Base-by-base conservation (phyloP, 2,797 vertebrate genomes). In the Diceros bicornis region DNA sequence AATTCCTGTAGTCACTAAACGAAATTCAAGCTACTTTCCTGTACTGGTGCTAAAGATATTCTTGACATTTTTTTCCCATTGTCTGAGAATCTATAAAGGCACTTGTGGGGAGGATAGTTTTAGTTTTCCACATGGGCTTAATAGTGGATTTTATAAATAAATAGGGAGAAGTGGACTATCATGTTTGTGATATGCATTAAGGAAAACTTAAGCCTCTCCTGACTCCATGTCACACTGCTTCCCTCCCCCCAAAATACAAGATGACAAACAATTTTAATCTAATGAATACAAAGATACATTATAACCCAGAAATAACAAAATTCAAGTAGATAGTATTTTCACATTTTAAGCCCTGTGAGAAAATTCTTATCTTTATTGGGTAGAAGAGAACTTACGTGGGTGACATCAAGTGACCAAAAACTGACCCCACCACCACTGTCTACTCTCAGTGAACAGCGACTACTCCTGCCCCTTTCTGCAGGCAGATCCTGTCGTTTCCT, bases 171-270 rank as follows among this genome's bases (percentile, higher is more conserved):
- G 18, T 12, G 10, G 3, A 34, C 18, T 87, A 29, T 34, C 18
- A 10, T 66, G 59, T 41, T 72, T 71, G 20, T n/a, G 16, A 66
- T 64, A 66, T 18, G 17, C 29, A 64, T 55, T 23, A 89, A 78
- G 17, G 27, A 14, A 92, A 89, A 50, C 37, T 7, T 78, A 78
- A 64, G 5, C 21, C 7, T 50, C 12, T 78, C 23, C 29, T 87
- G n/a, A 90, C 8, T 91, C 7, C 32, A 62, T 57, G 50, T 89
- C 34, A 62, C 7, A 41, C 5, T 5, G 9, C 10, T 50, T 52
- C 3, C 6, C 17, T 21, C 23, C 6, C 0, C 1, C 2, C 1
- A 4, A 2, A 71, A 34, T n/a, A 25, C 18, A 77, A 82, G 50
- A 91, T n/a, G 32, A 34, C 10, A 55, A 69, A 68, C 9, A 47